Evolutionary conservation across 2,888 invertebrate species (phyloP).

Genomic region (Zele albiditarsus): DNA sequence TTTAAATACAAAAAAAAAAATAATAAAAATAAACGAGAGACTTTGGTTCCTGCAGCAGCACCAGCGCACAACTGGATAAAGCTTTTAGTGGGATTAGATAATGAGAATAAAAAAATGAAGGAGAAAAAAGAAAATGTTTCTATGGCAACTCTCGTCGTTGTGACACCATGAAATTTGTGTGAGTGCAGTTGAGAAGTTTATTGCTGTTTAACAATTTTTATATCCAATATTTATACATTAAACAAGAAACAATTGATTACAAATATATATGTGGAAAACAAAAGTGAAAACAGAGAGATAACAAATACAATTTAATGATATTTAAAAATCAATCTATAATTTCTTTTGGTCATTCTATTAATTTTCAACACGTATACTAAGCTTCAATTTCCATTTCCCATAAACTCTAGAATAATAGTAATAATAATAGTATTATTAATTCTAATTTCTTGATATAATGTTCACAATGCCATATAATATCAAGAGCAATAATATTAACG

Average conservation of each 20-base stretch:
- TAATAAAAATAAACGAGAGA: neutral
- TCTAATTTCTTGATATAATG: neutral
- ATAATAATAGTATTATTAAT: neutral
- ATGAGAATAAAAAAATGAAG: slow-evolving; percentile 7
- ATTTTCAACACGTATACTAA: neutral
- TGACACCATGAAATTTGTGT: neutral
- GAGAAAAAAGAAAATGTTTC: neutral
- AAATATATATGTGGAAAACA: neutral
- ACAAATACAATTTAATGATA: neutral
- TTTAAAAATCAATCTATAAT: neutral
- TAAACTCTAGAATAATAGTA: neutral
- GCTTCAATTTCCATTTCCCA: neutral
- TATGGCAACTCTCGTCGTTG: neutral
- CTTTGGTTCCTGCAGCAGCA: neutral
- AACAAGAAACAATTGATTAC: neutral
- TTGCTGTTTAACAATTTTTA: neutral
- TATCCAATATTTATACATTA: neutral
- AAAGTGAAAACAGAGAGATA: neutral
- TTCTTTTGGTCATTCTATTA: neutral
- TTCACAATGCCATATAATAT: neutral
- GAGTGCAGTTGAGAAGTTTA: neutral
- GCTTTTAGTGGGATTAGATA: slow-evolving; percentile 40
- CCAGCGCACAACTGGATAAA: slow-evolving; percentile 19
- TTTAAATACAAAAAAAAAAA: neutral
- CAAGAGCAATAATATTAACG: neutral